A percentile compares a stretch with the other conserved stretches of the same genome.
Evolutionary conservation across 2,888 invertebrate genomes (phyloP).

Genomic region (Polylopha cassiicola): DNA sequence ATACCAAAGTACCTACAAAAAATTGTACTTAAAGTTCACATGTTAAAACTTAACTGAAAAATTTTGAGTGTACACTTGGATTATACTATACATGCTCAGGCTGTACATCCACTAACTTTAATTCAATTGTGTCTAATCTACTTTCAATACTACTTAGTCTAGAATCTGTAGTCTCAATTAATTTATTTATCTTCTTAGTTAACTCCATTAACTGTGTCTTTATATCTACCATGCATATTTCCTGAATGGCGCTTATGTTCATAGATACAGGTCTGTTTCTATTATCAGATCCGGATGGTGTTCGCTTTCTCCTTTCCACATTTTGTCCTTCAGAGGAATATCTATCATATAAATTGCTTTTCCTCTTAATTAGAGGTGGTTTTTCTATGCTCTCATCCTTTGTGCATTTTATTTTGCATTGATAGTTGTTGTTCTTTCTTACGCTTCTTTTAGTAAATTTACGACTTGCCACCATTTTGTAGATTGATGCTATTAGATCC

Average conservation of each 20-base stretch:
- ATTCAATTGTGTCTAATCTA: constrained; percentile 43
- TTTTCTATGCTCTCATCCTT: constrained; percentile 49
- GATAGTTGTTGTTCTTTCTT: constrained; percentile 67
- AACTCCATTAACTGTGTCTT: constrained; percentile 61
- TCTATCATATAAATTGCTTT: constrained; percentile 63
- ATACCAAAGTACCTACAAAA: not conserved
- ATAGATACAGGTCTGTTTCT: constrained; percentile 55
- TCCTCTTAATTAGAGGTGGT: constrained; percentile 57
- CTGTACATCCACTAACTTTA: constrained; percentile 36
- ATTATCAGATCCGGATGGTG: constrained; percentile 47
- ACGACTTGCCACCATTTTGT: constrained; percentile 84
- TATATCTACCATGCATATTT: constrained; percentile 69
- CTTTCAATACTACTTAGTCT: constrained; percentile 50
- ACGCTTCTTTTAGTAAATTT: constrained; percentile 78
- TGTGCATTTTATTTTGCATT: constrained; percentile 52
- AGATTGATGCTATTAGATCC: constrained; percentile 84
- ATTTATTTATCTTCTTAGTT: constrained; percentile 59
- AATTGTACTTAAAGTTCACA: too few relatives aligned
- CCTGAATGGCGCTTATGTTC: constrained; percentile 64
- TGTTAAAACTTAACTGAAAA: too few relatives aligned
- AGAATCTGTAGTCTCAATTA: constrained; percentile 52
- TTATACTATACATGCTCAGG: constrained; percentile 1
- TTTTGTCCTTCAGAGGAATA: constrained; percentile 64
- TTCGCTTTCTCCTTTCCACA: constrained; percentile 58
- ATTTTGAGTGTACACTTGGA: too few relatives aligned